A percentile compares a stretch with the other conserved stretches of the same genome.
These are phyloP conservation scores for Gasteruption jaculator DNA, from an alignment of 2,888 invertebrate species.

Conservation along the genomic window DNA sequence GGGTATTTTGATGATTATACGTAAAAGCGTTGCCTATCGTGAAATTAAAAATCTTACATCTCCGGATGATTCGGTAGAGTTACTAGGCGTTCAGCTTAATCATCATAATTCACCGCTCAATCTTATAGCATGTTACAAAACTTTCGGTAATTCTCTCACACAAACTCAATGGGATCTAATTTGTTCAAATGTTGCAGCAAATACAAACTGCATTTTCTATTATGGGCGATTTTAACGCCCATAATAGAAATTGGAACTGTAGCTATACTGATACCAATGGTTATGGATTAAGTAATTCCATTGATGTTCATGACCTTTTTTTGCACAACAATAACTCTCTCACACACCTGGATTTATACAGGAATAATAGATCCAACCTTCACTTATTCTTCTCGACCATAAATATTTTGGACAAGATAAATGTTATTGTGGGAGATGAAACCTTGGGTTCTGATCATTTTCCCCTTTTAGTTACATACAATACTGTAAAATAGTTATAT, in stretches of 20 bases:
- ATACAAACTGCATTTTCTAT: not conserved
- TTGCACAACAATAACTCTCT: constrained; percentile 4
- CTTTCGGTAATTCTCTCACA: not conserved
- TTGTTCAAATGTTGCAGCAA: not conserved
- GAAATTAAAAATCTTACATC: not conserved
- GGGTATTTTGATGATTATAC: constrained; percentile 3
- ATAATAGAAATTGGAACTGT: constrained; percentile 8
- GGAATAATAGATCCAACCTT: constrained; percentile 5
- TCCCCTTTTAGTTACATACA: not conserved
- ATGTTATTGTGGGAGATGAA: not conserved
- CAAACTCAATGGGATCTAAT: not conserved
- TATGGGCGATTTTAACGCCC: constrained; percentile 2
- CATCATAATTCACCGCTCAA: not conserved
- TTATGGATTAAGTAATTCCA: not conserved
- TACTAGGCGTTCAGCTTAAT: not conserved
- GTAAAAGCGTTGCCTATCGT: not conserved
- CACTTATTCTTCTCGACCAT: constrained; percentile 3
- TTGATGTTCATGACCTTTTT: constrained; percentile 5
- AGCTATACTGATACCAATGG: constrained; percentile 3
- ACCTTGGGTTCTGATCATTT: constrained; percentile 6
- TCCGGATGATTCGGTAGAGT: constrained; percentile 1
- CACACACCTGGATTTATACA: not conserved
- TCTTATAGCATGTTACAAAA: constrained; percentile 3
- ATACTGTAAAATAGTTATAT: no score
- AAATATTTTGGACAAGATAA: not conserved